A percentile compares a stretch with the other conserved stretches of the same genome.
Evolutionary conservation across 2,888 invertebrate genomes (phyloP).

Genomic region (Liodrosophila aerea): DNA sequence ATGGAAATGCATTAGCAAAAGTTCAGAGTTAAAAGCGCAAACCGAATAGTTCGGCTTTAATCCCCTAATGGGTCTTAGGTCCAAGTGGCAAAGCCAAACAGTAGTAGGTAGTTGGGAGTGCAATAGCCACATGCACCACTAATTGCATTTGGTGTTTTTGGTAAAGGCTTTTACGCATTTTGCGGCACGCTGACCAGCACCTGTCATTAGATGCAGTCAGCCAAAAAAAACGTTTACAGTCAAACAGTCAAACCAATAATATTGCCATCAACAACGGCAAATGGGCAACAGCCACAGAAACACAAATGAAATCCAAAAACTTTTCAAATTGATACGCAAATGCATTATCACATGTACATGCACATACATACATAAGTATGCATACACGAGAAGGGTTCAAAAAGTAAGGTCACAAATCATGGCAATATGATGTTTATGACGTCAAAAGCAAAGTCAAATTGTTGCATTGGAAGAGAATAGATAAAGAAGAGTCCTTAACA

Average conservation of each 20-base stretch:
- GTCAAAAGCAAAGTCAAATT: too few relatives aligned
- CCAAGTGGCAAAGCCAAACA: not conserved
- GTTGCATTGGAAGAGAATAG: too few relatives aligned
- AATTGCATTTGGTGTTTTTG: slow-evolving; percentile 67
- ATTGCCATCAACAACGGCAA: slow-evolving; percentile 58
- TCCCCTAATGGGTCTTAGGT: slow-evolving; percentile 14
- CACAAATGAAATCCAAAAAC: not conserved
- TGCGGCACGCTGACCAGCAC: slow-evolving; percentile 51
- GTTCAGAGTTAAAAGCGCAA: slow-evolving; percentile 32
- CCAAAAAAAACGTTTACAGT: slow-evolving; percentile 48
- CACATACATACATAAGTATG: too few relatives aligned
- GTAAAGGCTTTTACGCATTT: slow-evolving; percentile 63
- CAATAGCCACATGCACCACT: slow-evolving; percentile 46
- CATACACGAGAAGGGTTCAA: too few relatives aligned
- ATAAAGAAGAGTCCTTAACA: too few relatives aligned
- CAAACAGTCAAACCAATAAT: slow-evolving; percentile 72
- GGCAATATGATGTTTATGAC: too few relatives aligned
- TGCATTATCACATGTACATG: too few relatives aligned
- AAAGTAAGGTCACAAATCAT: too few relatives aligned
- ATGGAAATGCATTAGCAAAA: slow-evolving; percentile 29
- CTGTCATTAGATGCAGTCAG: slow-evolving; percentile 64
- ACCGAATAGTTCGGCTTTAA: slow-evolving; percentile 13
- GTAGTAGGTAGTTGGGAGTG: not conserved
- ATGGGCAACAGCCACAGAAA: slow-evolving; percentile 20
- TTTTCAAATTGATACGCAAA: too few relatives aligned